Percentiles rank a stretch among this genome's conserved stretches.
These are phyloP conservation scores for Conus betulinus DNA, from an alignment of 1,140 invertebrate species.

Conservation along the genomic window DNA sequence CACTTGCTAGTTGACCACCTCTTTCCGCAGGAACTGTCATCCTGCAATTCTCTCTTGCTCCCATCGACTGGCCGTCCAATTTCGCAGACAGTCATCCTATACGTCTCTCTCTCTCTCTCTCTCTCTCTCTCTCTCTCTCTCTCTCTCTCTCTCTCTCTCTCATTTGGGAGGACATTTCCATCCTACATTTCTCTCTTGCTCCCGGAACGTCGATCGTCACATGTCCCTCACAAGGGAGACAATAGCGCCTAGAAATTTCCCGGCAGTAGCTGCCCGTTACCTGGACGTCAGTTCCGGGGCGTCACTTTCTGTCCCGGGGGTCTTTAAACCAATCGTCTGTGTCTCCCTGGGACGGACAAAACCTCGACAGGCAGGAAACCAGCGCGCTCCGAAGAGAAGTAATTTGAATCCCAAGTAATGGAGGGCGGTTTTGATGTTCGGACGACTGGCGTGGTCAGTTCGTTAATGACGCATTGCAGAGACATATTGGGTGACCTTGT, in stretches of 20 bases:
- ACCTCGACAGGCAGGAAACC: conserved; percentile 2
- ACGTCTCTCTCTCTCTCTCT: no score
- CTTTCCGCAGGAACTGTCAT: neutral
- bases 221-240: neutral
- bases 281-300: neutral
- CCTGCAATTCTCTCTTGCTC: neutral
- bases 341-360: neutral
- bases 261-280: neutral
- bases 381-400: neutral
- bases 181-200: no score
- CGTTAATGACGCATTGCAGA: neutral
- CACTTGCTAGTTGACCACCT: no score
- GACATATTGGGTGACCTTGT: neutral
- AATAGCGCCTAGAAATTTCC: neutral
- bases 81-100: no score
- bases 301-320: conserved; percentile 3
- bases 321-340: neutral
- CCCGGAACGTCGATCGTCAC: no score
- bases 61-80: no score
- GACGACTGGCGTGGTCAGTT: neutral
- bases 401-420: neutral
- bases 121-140: no score
- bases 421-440: neutral
- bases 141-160: no score
- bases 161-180: no score